These are phyloP conservation scores for Metridium senile DNA, from an alignment of 92 coral and sea anemone species.

Conservation along the genomic window DNA sequence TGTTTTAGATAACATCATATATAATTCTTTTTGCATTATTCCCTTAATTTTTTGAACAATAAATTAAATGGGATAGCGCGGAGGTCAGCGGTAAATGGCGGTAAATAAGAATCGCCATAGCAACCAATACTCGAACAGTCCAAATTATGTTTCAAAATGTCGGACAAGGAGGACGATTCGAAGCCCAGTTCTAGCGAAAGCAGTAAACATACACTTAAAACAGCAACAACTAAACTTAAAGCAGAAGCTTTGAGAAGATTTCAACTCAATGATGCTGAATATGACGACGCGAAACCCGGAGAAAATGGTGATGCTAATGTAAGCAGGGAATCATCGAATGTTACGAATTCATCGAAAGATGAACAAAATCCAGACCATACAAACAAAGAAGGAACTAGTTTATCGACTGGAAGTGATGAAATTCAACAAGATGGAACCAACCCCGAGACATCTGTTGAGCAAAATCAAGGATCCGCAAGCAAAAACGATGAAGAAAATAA, in stretches of 20 bases:
- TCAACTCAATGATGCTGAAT: conserved; percentile 71
- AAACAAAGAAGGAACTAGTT: conserved; percentile 1
- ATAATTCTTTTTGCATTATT: no score
- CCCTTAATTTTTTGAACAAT: no score
- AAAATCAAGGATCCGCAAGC: background rate
- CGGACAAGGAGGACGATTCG: conserved; percentile 66
- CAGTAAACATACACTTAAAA: conserved; percentile 64
- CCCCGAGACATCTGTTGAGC: background rate
- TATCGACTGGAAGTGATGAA: conserved; percentile 3
- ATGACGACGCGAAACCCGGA: conserved; percentile 38
- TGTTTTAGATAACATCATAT: no score
- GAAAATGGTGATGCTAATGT: conserved; percentile 29
- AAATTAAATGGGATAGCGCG: no score
- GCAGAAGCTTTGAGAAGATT: conserved; percentile 91
- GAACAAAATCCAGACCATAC: conserved; percentile 1
- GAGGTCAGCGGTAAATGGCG: conserved; percentile 32
- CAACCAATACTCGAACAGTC: conserved; percentile 42
- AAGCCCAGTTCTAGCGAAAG: conserved; percentile 54
- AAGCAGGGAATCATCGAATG: conserved; percentile 19
- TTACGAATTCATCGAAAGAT: background rate
- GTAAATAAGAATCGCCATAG: conserved; percentile 70
- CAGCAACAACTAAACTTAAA: conserved; percentile 56
- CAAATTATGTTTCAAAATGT: conserved; percentile 72
- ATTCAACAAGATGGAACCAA: background rate
- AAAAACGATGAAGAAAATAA: conserved; percentile 9